These are phyloP conservation scores for Pelusios castaneus DNA, from an alignment of 2,113 vertebrate genomes.

Conservation along the genomic window DNA sequence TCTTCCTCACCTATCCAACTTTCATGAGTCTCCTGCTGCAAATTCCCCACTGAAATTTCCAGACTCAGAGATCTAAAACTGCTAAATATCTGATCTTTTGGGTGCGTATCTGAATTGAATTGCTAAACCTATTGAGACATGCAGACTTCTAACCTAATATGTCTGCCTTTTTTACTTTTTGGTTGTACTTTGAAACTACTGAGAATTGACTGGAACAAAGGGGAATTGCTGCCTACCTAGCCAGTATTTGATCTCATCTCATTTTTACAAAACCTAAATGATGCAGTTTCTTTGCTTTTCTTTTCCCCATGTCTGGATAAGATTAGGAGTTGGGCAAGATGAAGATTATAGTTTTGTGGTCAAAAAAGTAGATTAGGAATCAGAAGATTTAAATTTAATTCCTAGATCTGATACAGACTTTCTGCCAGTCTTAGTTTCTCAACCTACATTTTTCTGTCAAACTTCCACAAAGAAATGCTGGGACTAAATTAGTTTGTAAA, in stretches of 20 bases:
- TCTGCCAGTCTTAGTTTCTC: background rate
- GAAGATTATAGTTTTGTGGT: background rate
- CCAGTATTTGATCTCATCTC: background rate
- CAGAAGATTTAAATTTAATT: background rate
- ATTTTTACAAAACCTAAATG: background rate
- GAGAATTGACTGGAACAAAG: background rate
- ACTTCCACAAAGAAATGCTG: background rate
- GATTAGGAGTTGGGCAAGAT: background rate
- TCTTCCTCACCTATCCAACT: background rate
- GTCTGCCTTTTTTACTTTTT: background rate
- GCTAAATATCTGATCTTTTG: background rate
- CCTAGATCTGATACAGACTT: background rate
- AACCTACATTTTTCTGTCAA: background rate
- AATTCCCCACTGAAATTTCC: background rate
- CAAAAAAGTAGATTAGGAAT: background rate
- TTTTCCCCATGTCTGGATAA: background rate
- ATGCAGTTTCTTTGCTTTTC: background rate
- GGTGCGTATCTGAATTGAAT: background rate
- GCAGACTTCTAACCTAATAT: background rate
- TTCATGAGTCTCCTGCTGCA: background rate
- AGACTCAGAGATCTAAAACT: background rate
- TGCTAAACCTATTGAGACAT: background rate
- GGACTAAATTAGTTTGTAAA: background rate
- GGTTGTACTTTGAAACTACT: background rate
- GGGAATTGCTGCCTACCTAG: rapidly evolving